Evolutionary conservation across 2,888 invertebrate species (phyloP).

Genomic region (Teleogryllus oceanicus): DNA sequence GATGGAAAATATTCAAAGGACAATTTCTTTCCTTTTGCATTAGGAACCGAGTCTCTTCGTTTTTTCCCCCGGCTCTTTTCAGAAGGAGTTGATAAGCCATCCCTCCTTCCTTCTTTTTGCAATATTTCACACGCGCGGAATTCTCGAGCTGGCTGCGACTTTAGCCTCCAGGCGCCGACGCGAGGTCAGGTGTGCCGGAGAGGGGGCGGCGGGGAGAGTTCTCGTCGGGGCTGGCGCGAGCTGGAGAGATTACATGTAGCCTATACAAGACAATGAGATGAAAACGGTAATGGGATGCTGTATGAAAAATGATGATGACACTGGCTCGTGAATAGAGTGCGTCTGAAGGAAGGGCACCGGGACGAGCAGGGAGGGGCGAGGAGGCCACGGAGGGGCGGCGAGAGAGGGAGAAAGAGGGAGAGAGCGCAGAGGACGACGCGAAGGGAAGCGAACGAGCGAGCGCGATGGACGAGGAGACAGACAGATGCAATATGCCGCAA

Average conservation of each 20-base stretch:
- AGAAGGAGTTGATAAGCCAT: constrained; percentile 31
- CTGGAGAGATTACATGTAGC: constrained; percentile 20
- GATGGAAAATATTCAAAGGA: constrained; percentile 32
- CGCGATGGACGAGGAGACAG: constrained; percentile 21
- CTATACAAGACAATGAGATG: constrained; percentile 38
- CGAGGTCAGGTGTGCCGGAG: not conserved
- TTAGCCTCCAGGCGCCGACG: not conserved
- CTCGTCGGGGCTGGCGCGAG: not conserved
- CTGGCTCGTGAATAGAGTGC: constrained; percentile 30
- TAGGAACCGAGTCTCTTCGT: constrained; percentile 23
- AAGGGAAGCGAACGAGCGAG: not conserved
- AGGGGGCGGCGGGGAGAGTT: not conserved
- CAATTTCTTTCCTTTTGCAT: constrained; percentile 31
- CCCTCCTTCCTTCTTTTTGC: constrained; percentile 23
- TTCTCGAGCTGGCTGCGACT: constrained; percentile 11
- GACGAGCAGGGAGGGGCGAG: constrained; percentile 20
- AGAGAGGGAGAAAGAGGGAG: constrained; percentile 24
- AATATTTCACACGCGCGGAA: constrained; percentile 31
- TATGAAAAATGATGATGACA: constrained; percentile 40
- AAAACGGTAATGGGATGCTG: constrained; percentile 37
- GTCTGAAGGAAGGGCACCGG: constrained; percentile 21
- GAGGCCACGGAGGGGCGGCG: constrained; percentile 19
- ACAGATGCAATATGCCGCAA: constrained; percentile 33
- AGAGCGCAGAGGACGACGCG: not conserved
- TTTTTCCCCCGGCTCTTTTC: constrained; percentile 18